Percentiles rank a stretch among this genome's conserved stretches.
These are phyloP conservation scores for Agonopterix arenella DNA, from an alignment of 2,888 invertebrate genomes.

Conservation along the genomic window DNA sequence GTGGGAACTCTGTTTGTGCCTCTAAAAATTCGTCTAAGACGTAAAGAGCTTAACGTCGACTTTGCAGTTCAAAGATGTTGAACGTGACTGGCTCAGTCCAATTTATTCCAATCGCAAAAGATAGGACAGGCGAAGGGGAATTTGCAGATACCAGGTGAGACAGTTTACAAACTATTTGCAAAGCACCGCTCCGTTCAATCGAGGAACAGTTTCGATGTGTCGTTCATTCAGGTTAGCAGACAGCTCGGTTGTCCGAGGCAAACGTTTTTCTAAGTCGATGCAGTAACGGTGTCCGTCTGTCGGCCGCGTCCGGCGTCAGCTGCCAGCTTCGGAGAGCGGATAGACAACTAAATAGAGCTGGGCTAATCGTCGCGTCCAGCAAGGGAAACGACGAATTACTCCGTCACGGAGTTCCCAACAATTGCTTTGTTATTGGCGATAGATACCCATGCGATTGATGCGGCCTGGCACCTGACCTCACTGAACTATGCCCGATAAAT, in stretches of 20 bases:
- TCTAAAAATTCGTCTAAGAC: constrained; percentile 12
- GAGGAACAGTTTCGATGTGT: constrained; percentile 39
- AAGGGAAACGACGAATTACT: constrained; percentile 74
- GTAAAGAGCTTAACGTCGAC: constrained; percentile 16
- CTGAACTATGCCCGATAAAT: not conserved
- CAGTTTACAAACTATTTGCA: constrained; percentile 33
- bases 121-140: constrained; percentile 13
- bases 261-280: constrained; percentile 74
- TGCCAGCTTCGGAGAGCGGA: constrained; percentile 61
- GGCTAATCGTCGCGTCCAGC: constrained; percentile 70
- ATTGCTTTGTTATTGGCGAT: constrained; percentile 53
- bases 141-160: constrained; percentile 31
- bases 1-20: constrained; percentile 34
- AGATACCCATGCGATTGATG: constrained; percentile 40
- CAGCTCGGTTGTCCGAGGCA: constrained; percentile 45
- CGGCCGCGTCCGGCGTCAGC: constrained; percentile 66
- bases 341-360: constrained; percentile 73
- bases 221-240: constrained; percentile 38
- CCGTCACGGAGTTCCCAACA: constrained; percentile 63
- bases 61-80: constrained; percentile 2
- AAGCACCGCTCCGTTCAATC: constrained; percentile 39
- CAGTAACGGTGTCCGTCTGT: constrained; percentile 71
- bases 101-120: constrained; percentile 21
- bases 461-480: constrained; percentile 34
- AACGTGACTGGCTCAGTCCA: constrained; percentile 26